Conservation (phyloP, 2,797 vertebrate species). For the Rhincodon typus region DNA sequence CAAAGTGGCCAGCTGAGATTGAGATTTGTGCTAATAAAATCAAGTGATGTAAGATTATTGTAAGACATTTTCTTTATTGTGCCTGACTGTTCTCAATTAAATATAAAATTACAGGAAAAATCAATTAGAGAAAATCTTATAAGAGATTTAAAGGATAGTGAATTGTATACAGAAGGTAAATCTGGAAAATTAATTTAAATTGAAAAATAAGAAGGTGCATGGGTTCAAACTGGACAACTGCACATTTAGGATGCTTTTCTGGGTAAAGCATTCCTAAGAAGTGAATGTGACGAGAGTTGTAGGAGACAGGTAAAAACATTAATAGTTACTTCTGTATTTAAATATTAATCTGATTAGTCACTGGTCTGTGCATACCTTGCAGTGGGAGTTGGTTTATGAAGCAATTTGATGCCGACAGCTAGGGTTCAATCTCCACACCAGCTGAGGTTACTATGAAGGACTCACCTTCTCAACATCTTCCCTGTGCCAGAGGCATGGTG, state of each 20-base stretch:
- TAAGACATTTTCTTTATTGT: neutral
- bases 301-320: neutral
- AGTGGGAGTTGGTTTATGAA: too few relatives aligned
- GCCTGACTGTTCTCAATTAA: neutral
- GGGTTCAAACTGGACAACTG: neutral
- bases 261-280: neutral
- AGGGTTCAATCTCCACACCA: too few relatives aligned
- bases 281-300: neutral
- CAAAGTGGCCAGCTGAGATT: neutral
- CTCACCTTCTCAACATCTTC: too few relatives aligned
- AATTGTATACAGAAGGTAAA: neutral
- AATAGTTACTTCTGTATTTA: neutral
- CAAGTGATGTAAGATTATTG: neutral
- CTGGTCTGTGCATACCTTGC: neutral
- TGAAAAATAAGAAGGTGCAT: neutral
- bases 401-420: too few relatives aligned
- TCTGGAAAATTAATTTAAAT: constrained; percentile 12
- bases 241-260: neutral
- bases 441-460: too few relatives aligned
- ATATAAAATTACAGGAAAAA: neutral
- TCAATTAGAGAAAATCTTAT: neutral
- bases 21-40: neutral
- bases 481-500: too few relatives aligned
- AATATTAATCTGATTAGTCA: neutral
- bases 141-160: neutral